Conservation (phyloP, 2,888 invertebrate species). For the Cenopis cana region DNA sequence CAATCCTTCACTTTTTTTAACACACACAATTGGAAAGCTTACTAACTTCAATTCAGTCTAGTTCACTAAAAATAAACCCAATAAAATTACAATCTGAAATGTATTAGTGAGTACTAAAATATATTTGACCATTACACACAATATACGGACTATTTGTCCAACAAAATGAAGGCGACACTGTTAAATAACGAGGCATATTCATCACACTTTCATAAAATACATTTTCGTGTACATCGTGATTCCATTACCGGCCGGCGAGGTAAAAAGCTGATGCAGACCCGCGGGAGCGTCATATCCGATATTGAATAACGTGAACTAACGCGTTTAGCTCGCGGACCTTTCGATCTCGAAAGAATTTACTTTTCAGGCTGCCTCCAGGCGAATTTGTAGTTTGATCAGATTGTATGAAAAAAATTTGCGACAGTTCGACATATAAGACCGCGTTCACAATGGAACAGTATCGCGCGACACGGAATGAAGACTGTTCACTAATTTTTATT, state of each 20-base stretch:
- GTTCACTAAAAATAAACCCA: no score
- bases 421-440: neutral
- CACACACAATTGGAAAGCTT: neutral
- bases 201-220: constrained; percentile 37
- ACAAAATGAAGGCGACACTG: constrained; percentile 2
- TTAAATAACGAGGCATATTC: constrained; percentile 39
- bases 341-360: constrained; percentile 71
- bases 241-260: constrained; percentile 63
- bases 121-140: neutral
- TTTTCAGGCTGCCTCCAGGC: constrained; percentile 49
- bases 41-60: neutral
- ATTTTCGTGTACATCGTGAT: constrained; percentile 47
- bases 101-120: no score
- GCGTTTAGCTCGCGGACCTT: constrained; percentile 73
- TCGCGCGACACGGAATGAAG: no score
- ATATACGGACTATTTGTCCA: neutral
- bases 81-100: no score
- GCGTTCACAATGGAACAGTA: no score
- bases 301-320: constrained; percentile 79
- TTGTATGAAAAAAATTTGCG: neutral
- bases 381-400: neutral
- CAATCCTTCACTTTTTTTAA: neutral
- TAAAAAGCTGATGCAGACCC: constrained; percentile 61
- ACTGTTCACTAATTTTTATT: no score
- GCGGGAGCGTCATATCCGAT: constrained; percentile 72